Evolutionary conservation across 2,888 invertebrate genomes (phyloP), one percentile per base, ranked within the genome.

Genomic region (Prionchulus punctatus): DNA sequence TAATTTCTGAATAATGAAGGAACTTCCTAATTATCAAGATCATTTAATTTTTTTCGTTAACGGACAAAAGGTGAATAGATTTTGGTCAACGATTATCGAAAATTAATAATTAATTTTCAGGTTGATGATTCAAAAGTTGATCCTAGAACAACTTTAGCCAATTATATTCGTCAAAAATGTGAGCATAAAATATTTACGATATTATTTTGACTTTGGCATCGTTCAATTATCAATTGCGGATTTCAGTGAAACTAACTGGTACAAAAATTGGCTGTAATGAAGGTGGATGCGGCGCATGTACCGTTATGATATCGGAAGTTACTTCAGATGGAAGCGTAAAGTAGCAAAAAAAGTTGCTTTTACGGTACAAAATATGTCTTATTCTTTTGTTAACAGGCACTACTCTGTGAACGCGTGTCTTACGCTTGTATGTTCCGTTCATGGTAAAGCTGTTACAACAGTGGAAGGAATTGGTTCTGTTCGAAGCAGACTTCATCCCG

Each of bases 1-100:
- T n/a, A n/a, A n/a, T n/a, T n/a, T n/a, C n/a, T n/a, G n/a, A n/a
- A n/a, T n/a, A n/a, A n/a, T n/a, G n/a, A n/a, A n/a, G n/a, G n/a
- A n/a, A n/a, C n/a, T n/a, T n/a, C n/a, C n/a, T n/a, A n/a, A n/a
- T n/a, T n/a, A n/a, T n/a, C n/a, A 53, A 47, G 18, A 48, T 12
- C 45, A 25, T 7, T 70, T 81, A 51, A 70, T 79, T 30, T 81
- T 81, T 70, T 81, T 76, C 63, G 79, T 81, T 4, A 81, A 81
- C 64, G 81, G 81, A 50, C 78, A 78, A 62, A 36, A 36, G 36
- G 36, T 36, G 18, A 36, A 36, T 12, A 7, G 18, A 18, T 36
- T 36, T 36, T 36, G 7, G 18, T 12, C 7, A 36, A 36, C 18
- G 18, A 7, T 18, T 36, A 12, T 12, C 12, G 36, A 36, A 36